These are phyloP conservation scores for Lates calcarifer DNA, from an alignment of 2,113 vertebrate genomes.

Conservation along the genomic window DNA sequence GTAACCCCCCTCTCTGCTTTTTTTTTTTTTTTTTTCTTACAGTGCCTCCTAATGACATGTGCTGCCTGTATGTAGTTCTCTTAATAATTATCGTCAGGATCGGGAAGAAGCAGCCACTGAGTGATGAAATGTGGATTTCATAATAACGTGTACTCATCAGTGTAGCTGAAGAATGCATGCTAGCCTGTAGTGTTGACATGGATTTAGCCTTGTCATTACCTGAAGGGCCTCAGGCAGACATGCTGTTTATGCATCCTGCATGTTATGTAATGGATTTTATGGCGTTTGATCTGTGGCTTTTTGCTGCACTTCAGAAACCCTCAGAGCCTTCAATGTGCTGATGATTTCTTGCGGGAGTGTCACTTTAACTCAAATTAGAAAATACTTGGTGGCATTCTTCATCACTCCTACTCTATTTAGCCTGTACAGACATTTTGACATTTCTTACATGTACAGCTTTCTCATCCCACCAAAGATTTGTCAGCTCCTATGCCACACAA, in stretches of 20 bases:
- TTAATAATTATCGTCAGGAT: slow-evolving; percentile 74
- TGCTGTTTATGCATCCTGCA: slow-evolving; percentile 59
- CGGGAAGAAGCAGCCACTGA: slow-evolving; percentile 21
- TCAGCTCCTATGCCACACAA: background rate
- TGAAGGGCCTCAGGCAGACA: slow-evolving; percentile 36
- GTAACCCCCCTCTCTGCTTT: slow-evolving; percentile 21
- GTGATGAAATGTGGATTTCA: slow-evolving; percentile 75
- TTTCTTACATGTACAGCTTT: background rate
- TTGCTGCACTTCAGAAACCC: slow-evolving; percentile 25
- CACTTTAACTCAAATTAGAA: background rate
- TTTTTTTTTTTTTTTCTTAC: slow-evolving; percentile 51
- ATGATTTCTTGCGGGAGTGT: slow-evolving; percentile 1
- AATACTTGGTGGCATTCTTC: background rate
- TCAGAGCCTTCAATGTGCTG: background rate
- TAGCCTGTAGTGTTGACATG: slow-evolving; percentile 54
- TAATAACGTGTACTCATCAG: slow-evolving; percentile 57
- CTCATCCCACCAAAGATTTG: background rate
- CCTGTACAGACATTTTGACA: background rate
- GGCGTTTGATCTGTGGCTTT: slow-evolving; percentile 36
- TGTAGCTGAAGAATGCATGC: slow-evolving; percentile 54
- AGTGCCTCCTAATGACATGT: slow-evolving; percentile 81
- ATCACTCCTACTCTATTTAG: background rate
- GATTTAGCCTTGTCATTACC: slow-evolving; percentile 72
- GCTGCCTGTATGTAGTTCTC: slow-evolving; percentile 71
- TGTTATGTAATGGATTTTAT: slow-evolving; percentile 51